phyloP scores from a whole-genome alignment of 2,797 vertebrate species.

The Sebastes minor region DNA sequence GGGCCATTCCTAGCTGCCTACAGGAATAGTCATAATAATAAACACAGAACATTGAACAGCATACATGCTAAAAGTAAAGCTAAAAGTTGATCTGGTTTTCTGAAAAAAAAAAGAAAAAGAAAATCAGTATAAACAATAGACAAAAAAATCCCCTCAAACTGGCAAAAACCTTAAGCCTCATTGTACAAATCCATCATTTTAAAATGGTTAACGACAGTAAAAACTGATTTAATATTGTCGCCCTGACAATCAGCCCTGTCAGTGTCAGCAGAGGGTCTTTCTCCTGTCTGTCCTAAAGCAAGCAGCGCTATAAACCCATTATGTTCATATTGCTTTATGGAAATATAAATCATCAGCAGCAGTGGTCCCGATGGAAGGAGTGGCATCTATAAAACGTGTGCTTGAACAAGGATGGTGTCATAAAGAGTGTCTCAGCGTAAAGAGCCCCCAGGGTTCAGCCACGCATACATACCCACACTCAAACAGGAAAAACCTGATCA shows the following conservation, averaged over 20 bases:
- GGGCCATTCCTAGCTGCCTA: too few relatives aligned
- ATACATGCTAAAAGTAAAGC: too few relatives aligned
- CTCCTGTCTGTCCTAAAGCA: constrained; percentile 47
- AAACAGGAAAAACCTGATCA: constrained; percentile 30
- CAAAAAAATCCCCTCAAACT: background rate
- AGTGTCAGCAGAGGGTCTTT: constrained; percentile 24
- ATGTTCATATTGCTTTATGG: constrained; percentile 60
- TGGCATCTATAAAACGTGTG: constrained; percentile 60
- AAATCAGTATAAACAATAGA: background rate
- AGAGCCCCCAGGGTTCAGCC: constrained; percentile 20
- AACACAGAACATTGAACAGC: too few relatives aligned
- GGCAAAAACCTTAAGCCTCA: background rate
- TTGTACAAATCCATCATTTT: constrained; percentile 25
- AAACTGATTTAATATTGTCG: constrained; percentile 1
- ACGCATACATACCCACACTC: constrained; percentile 5
- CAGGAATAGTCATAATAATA: too few relatives aligned
- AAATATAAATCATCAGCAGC: constrained; percentile 65
- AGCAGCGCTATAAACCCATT: constrained; percentile 58
- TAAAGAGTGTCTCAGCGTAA: constrained; percentile 49
- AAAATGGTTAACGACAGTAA: constrained; percentile 18
- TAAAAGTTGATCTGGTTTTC: too few relatives aligned
- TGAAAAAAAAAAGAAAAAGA: background rate
- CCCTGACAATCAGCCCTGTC: constrained; percentile 20
- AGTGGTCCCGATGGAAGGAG: constrained; percentile 34
- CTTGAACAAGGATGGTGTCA: constrained; percentile 52